A percentile compares a stretch with the other conserved stretches of the same genome.
phyloP scores from a whole-genome alignment of 1,140 invertebrate genomes.

The Pseudobourletiella spinata region DNA sequence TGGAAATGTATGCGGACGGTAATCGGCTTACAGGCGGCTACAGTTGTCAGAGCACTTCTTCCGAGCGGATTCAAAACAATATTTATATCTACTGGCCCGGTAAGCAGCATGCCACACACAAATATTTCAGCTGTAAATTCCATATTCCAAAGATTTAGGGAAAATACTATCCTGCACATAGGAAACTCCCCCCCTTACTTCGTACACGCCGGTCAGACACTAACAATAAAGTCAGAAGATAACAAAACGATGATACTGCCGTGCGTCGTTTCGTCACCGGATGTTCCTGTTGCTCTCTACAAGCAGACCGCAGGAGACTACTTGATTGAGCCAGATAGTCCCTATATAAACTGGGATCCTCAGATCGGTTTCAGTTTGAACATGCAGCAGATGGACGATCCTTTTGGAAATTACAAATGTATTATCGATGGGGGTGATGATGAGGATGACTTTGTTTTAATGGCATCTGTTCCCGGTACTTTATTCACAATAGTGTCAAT shows the following conservation, averaged over 20 bases:
- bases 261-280: slow-evolving; percentile 6
- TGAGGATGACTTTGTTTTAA: not conserved
- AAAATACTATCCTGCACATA: slow-evolving; percentile 2
- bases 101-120: too few species aligned
- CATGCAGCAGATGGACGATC: slow-evolving; percentile 4
- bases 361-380: slow-evolving; percentile 20
- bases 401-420: slow-evolving; percentile 21
- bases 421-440: slow-evolving; percentile 5
- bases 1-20: slow-evolving; percentile 21
- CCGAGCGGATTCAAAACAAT: slow-evolving; percentile 2
- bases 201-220: slow-evolving; percentile 10
- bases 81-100: slow-evolving; percentile 27
- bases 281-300: slow-evolving; percentile 2
- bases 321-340: not conserved
- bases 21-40: slow-evolving; percentile 16
- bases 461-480: not conserved
- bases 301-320: not conserved
- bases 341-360: slow-evolving; percentile 21
- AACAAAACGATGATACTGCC: slow-evolving; percentile 5
- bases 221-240: slow-evolving; percentile 10
- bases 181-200: slow-evolving; percentile 22
- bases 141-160: too few species aligned
- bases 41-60: slow-evolving; percentile 12
- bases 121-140: too few species aligned
- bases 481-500: too few species aligned